Evolutionary conservation across 30 jellyfish, hydroid and myxozoan species (phyloP), one percentile per base, ranked within the genome.

Genomic region (Sanderia malayensis): DNA sequence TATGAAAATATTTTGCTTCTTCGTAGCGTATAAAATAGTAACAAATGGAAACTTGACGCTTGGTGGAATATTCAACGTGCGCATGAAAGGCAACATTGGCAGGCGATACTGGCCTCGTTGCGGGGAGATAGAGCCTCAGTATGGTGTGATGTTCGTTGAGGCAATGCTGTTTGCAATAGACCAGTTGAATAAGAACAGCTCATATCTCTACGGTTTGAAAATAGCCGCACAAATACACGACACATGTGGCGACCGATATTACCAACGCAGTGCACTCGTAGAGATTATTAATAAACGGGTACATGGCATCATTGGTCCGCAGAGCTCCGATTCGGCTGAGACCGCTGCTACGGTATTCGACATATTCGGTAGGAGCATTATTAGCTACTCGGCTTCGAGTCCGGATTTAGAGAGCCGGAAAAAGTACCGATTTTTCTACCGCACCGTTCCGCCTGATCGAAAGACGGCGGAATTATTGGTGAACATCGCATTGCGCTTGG

Each of bases 121-220:
- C 44, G 87, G 90, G 2, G 21, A 25, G 1, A 44, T 85, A 41
- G 87, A 85, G 28, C 95, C 87, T 25, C 89, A 75, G 58, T 60
- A 62, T 21, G 98, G 96, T 0, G 44, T 92, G 29, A 84, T 92
- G 96, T 70, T 67, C 37, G 73, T 80, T 1, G 96, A 77, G 27
- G 98, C 96, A 10, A 61, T 92, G 93, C 73, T 62, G 26, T 84
- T 76, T 55, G 98, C 95, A 1, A 31, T 92, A 1, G 86, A 84
- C 37, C 64, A 61, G 21, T 74, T 85, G 13, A 85, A 85, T 71
- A 31, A 47, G 11, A 70, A 70, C 58, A 24, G 78, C 30, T 22
- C 70, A 0, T 32, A 49, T 45, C 75, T 85, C 21, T 72, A 61
- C 31, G 87, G 87, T 1, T 61, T 74, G 55, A 75, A 23, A 19